Evolutionary conservation across 1,140 invertebrate genomes (phyloP).

Genomic region (Aphaenogaster floridana): DNA sequence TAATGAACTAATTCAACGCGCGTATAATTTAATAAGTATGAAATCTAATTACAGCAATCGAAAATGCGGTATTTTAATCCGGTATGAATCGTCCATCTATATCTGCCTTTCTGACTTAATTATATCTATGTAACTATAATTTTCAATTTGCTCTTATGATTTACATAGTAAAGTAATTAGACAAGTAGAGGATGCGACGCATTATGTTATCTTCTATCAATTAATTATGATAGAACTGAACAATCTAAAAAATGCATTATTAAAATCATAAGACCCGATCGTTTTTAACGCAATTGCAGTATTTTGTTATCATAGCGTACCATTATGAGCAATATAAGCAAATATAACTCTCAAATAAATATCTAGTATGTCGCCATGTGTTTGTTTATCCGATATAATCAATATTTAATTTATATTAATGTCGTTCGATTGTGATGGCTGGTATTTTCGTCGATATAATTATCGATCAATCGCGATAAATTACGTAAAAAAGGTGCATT

Average conservation of each 20-base stretch:
- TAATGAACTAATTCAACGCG: constrained; percentile 13
- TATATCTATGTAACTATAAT: not conserved
- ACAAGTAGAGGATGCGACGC: not conserved
- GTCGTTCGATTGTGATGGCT: not conserved
- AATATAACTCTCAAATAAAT: constrained; percentile 2
- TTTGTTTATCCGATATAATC: not conserved
- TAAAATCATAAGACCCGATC: not conserved
- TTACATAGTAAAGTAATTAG: constrained; percentile 1
- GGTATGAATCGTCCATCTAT: not conserved
- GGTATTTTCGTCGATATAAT: not conserved
- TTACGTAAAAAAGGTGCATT: not conserved
- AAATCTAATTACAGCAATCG: constrained; percentile 15
- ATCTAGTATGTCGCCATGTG: not conserved
- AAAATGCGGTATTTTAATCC: constrained; percentile 15
- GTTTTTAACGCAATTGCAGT: not conserved
- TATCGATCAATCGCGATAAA: not conserved
- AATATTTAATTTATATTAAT: constrained; percentile 1
- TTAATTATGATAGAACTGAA: not conserved
- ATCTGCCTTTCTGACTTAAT: not conserved
- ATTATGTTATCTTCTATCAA: not conserved
- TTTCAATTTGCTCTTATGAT: not conserved
- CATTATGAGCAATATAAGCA: not conserved
- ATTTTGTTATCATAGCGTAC: not conserved
- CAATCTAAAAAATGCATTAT: not conserved
- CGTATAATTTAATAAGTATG: not conserved